Percentiles rank a stretch among this genome's conserved stretches.
Conservation (phyloP, 2,113 vertebrate genomes). For the Dipodomys ordii region DNA sequence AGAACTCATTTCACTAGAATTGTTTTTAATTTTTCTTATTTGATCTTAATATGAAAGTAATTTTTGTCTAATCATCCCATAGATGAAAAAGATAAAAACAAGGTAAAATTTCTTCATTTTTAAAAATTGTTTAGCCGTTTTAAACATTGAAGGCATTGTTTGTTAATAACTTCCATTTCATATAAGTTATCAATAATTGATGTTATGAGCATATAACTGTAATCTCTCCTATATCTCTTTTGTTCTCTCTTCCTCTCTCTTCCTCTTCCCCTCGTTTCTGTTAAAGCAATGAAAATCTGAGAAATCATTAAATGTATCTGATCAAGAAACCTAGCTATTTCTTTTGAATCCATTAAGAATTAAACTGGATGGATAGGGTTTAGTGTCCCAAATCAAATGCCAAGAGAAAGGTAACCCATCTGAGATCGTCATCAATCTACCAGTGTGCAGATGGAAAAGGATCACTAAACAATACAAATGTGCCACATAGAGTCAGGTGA, state of each 20-base stretch:
- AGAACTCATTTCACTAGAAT: constrained; percentile 24
- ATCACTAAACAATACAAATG: not conserved
- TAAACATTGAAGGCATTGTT: not conserved
- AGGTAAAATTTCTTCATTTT: not conserved
- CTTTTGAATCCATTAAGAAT: constrained; percentile 28
- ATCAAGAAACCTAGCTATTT: not conserved
- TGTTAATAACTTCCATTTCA: not conserved
- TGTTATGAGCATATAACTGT: not conserved
- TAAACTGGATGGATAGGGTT: constrained; percentile 5
- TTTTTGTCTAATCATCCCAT: not conserved
- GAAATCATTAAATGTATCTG: not conserved
- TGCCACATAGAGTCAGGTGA: not conserved
- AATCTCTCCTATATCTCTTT: not conserved
- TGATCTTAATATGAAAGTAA: not conserved
- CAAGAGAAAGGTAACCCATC: not conserved
- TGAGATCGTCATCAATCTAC: not conserved
- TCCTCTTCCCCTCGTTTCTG: not conserved
- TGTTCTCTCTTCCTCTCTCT: not conserved
- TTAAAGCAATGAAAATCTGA: constrained; percentile 1
- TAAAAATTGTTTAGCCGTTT: not conserved
- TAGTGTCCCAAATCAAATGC: constrained; percentile 20
- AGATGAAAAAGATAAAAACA: not conserved
- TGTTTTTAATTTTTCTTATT: constrained; percentile 38
- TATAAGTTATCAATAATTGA: not conserved
- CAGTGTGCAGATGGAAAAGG: not conserved